Evolutionary conservation across 2,797 vertebrate species (phyloP), one percentile per base, ranked within the genome.

Genomic region (Graptemys geographica): DNA sequence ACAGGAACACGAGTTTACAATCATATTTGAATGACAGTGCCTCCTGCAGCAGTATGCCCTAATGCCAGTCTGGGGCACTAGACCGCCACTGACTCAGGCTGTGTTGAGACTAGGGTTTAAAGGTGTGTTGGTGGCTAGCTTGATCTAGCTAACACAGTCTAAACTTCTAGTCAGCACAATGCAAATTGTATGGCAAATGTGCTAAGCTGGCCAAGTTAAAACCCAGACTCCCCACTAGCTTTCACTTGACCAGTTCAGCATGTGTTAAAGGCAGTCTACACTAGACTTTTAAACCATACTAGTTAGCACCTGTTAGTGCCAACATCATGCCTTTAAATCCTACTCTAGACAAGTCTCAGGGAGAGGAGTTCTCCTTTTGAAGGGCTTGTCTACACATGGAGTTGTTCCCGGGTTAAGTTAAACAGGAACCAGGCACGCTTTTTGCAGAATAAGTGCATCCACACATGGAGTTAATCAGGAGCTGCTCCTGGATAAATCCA

Each of bases 301-400:
- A 55, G 55, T 2, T 6, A 62, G 59, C 41, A 1, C 15, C 8
- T 69, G 25, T 83, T 56, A 2, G 11, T 2, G 7, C 47, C 84
- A 49, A 9, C 27, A 31, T 59, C 69, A 15, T 44, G 19, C 82
- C n/a, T 52, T 79, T 0, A 83, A 49, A 15, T 8, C 69, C 57
- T 9, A 0, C 0, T 21, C 0, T 0, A 3, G 0, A 2, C 3
- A 2, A 25, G 7, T 2, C n/a, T 31, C 47, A 5, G 53, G 74
- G 49, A 47, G 5, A 51, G 13, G 49, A 52, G 49, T 18, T 28
- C 47, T 49, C 78, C 31, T 44, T 27, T 11, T 44, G 41, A 44
- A 16, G 49, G 33, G 59, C 59, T n/a, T 65, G 33, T 33, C 59
- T 18, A 4, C 59, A 18, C 31, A n/a, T 33, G 59, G 31, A 65